Evolutionary conservation across 2,888 invertebrate species (phyloP), one percentile per base, ranked within the genome.

Genomic region (Mongoloraphidia duomilia): DNA sequence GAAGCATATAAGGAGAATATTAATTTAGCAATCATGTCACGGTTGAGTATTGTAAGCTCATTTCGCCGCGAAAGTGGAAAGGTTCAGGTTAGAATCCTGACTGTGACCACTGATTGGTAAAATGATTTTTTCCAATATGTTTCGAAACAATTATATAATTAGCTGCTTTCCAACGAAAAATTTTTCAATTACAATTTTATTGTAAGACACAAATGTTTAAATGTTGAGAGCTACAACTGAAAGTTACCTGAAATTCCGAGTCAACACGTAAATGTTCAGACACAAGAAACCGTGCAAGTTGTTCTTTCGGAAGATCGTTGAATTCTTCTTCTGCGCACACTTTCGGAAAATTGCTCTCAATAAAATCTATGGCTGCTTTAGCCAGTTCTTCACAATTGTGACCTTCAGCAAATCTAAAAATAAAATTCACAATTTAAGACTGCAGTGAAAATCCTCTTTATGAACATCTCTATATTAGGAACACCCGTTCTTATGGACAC

Each of bases 211-310:
- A 12, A 45, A 35, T 36, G 11, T 33, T 14, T n/a, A 34, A 12
- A 44, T 42, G 26, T 9, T 48, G 35, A 11, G 10, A 10, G 10
- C 8, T 13, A 48, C 9, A 13, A 8, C 38, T 10, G 26, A 3
- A 9, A 17, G 33, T 50, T 57, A 88, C 91, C 79, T 93, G 88
- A 61, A 82, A 82, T 72, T 93, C 93, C 55, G 83, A 84, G 63
- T 92, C 90, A 48, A 94, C 86, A 63, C 83, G 82, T 49, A 94
- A 74, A 63, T 85, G 77, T 70, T 94, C 93, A 52, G 91, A 91
- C 57, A 82, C 79, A 47, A 94, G 70, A 57, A 94, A 76, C 57
- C 80, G 79, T 51, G 84, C 74, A 46, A 94, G 70, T 60, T 83
- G 76, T 56, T 84, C 78, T 61, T 86, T 79, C 26, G 90, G 86